These are phyloP conservation scores for Branchipolynoe longqiensis DNA, from an alignment of 2,888 invertebrate species.

Conservation along the genomic window DNA sequence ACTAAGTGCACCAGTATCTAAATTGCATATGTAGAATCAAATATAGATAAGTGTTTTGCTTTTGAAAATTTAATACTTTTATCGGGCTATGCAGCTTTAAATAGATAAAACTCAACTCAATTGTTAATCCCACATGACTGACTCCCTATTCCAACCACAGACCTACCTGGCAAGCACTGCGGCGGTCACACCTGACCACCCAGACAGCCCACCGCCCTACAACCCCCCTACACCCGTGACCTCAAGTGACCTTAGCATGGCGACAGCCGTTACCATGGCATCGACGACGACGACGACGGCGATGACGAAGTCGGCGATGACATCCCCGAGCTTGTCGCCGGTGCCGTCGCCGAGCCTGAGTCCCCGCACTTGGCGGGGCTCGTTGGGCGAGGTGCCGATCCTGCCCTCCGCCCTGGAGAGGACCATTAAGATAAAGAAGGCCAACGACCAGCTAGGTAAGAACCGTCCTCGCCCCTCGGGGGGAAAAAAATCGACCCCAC, in stretches of 20 bases:
- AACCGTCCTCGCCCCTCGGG: too few species aligned
- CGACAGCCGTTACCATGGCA: conserved; percentile 29
- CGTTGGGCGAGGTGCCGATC: conserved; percentile 68
- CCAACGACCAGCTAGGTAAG: conserved; percentile 84
- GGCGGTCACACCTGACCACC: conserved; percentile 19
- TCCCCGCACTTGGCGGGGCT: conserved; percentile 67
- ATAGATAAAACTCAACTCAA: too few species aligned
- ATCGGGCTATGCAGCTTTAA: too few species aligned
- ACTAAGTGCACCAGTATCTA: too few species aligned
- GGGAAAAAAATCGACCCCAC: too few species aligned
- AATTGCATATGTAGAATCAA: too few species aligned
- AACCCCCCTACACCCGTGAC: conserved; percentile 45
- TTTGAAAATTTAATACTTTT: too few species aligned
- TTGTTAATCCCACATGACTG: conserved; percentile 4
- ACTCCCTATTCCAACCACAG: neutral
- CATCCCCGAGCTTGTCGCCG: conserved; percentile 57
- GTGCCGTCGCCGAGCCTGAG: conserved; percentile 66
- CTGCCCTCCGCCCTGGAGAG: conserved; percentile 84
- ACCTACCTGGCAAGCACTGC: conserved; percentile 16
- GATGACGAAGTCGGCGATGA: conserved; percentile 56
- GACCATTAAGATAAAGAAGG: conserved; percentile 84
- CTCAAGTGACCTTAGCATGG: conserved; percentile 65
- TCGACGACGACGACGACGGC: conserved; percentile 49
- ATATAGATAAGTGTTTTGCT: too few species aligned
- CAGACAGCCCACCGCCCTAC: conserved; percentile 54